Base-by-base conservation (phyloP, 2,797 vertebrate species). In the Xerus rutilus region DNA sequence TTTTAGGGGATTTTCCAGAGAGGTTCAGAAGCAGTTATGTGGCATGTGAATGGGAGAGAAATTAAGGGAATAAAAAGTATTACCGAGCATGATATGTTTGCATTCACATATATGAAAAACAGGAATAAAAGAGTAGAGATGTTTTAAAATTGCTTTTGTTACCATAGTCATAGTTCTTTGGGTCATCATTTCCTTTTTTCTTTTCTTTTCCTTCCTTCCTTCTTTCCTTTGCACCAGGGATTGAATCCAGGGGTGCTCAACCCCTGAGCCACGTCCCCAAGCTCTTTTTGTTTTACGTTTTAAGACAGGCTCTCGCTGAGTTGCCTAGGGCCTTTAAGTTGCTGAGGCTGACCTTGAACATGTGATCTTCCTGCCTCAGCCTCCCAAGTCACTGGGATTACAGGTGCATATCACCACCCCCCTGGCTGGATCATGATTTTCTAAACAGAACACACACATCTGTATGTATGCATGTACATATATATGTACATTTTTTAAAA, bases 91-190 rank as follows among this genome's bases (percentile, higher is more conserved):
- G 14, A 86, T 45, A 54, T n/a, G 67, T 47, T 39, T 67, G 30
- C 32, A 21, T 86, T 64, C n/a, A 72, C 17, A 15, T 45, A 28
- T 10, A 69, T 81, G 72, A 74, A 76, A 94, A 76, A 65, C 20
- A 23, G 28, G 32, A 86, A 21, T 59, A 78, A 54, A 47, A 17
- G 11, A 59, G 6, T 30, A 79, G n/a, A 83, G 14, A 32, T 23
- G 72, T 65, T 86, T 89, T 47, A 77, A 90, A 86, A 20, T 69
- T 49, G 62, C 45, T 94, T 84, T 82, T 94, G 64, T 43, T 65
- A 54, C 43, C n/a, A 72, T 9, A 25, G 59, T 35, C n/a, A 72
- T 9, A 25, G 49, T 35, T 91, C 30, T 88, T 91, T 84, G 78
- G 65, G 32, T 67, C 32, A 32, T 65, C 28, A 32, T 32, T 65